A percentile compares a stretch with the other conserved stretches of the same genome.
Evolutionary conservation across 2,797 vertebrate species (phyloP).

Genomic region (Tachyglossus aculeatus): DNA sequence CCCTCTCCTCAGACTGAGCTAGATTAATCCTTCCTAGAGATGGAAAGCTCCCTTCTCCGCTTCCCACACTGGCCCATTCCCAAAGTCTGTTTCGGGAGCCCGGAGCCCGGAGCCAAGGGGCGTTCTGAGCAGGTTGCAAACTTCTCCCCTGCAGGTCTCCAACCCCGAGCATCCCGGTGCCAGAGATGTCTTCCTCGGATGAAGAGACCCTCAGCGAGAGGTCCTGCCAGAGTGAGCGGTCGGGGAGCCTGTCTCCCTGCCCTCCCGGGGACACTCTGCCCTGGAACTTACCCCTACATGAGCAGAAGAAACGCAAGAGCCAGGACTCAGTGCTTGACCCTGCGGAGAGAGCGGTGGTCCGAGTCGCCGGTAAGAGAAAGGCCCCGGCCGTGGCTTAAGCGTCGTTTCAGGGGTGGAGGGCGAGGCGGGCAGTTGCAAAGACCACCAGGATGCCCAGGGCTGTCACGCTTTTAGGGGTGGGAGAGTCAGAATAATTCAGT

Average conservation of each 20-base stretch:
- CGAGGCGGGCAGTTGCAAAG: neutral
- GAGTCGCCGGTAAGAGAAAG: slow-evolving; percentile 90
- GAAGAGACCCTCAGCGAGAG: slow-evolving; percentile 97
- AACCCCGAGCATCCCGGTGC: neutral
- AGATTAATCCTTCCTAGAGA: too few relatives aligned
- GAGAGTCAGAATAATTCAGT: too few relatives aligned
- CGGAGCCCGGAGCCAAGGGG: too few relatives aligned
- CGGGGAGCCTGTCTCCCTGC: slow-evolving; percentile 90
- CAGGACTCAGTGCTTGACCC: slow-evolving; percentile 97
- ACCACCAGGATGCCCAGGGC: neutral
- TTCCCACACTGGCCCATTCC: too few relatives aligned
- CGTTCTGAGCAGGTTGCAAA: neutral
- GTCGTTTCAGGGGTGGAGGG: neutral
- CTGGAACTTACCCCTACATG: slow-evolving; percentile 95
- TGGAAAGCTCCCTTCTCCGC: too few relatives aligned
- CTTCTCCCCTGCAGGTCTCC: slow-evolving; percentile 31
- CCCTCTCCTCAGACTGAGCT: too few relatives aligned
- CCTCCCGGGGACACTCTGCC: slow-evolving; percentile 92
- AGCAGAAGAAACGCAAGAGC: slow-evolving; percentile 94
- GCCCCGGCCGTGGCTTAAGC: neutral
- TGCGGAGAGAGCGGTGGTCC: slow-evolving; percentile 94
- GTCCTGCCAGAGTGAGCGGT: slow-evolving; percentile 90
- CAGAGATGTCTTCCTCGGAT: slow-evolving; percentile 93
- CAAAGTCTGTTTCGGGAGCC: too few relatives aligned
- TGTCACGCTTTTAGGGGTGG: neutral